Base-by-base conservation (phyloP, 2,888 invertebrate species). In the Pollenia griseotomentosa region DNA sequence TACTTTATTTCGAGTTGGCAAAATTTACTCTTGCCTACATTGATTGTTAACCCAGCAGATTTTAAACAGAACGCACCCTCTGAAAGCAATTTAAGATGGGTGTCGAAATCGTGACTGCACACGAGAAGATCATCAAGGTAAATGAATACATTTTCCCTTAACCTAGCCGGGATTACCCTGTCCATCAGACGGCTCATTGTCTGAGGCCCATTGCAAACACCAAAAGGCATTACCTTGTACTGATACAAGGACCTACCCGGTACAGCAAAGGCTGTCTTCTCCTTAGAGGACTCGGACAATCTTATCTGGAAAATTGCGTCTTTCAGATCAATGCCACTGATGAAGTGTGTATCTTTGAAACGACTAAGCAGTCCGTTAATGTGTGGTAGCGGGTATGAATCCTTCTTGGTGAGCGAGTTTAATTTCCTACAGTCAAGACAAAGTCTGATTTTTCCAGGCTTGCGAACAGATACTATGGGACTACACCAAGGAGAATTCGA, bases 221-320 rank as follows among this genome's bases (percentile, higher is more conserved):
- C 87, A 75, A 89, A 88, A 0, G 88, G 88, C 88, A 89, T 89
- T n/a, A 89, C 88, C 4, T 33, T 77, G 16, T 86, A 89, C 51
- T 88, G 88, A 63, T 88, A 89, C 3, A 89, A 59, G 2, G 87
- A 74, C 16, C 85, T 65, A 12, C 88, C 88, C 7, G 86, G 92
- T 6, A 91, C 90, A 9, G 90, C 82, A 19, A 88, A 89, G 0
- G 91, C 91, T 2, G 91, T 91, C 14, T 84, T 85, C 42, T 79
- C 75, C 55, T 80, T 81, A 2, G 88, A 86, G 2, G 51, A 16
- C n/a, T 83, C 74, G 0, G 70, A 19, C 10, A 88, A 57, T 2
- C 11, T 33, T 2, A 88, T 88, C 42, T 87, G 87, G 53, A 73
- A 84, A 48, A 82, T 83, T 7, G 78, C 83, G 65, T 81, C 66